Conservation (phyloP, 2,888 invertebrate species). For the Machimus atricapillus region DNA sequence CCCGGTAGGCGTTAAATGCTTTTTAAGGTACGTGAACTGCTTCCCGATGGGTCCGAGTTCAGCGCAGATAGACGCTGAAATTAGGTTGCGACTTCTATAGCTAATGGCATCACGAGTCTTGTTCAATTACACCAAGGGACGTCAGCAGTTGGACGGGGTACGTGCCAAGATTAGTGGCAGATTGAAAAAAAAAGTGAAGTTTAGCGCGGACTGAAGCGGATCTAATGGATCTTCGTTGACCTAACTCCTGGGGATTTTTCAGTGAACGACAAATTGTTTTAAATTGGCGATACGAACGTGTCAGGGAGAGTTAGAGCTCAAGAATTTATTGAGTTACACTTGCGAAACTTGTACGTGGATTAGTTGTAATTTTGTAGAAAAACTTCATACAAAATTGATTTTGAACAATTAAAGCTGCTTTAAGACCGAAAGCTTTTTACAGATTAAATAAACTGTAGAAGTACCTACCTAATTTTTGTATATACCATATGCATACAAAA, state of each 20-base stretch:
- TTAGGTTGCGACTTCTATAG: neutral
- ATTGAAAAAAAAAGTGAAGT: neutral
- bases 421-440: no score
- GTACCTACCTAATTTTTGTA: no score
- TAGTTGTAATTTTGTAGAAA: no score
- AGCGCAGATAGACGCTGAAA: neutral
- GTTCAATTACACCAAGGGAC: neutral
- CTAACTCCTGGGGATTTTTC: neutral
- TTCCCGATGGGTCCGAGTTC: neutral
- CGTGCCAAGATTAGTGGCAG: neutral
- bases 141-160: neutral
- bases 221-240: neutral
- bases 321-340: neutral
- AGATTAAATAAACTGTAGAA: no score
- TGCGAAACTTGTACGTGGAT: no score
- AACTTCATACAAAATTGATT: no score
- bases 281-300: neutral
- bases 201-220: neutral
- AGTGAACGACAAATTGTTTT: neutral
- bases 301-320: neutral
- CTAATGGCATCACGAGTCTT: constrained; percentile 2
- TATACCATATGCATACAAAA: no score
- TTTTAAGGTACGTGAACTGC: neutral
- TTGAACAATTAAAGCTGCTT: no score
- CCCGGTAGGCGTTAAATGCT: neutral